Evolutionary conservation across 2,797 vertebrate species (phyloP), one percentile per base, ranked within the genome.

Genomic region (Sternotherus odoratus): DNA sequence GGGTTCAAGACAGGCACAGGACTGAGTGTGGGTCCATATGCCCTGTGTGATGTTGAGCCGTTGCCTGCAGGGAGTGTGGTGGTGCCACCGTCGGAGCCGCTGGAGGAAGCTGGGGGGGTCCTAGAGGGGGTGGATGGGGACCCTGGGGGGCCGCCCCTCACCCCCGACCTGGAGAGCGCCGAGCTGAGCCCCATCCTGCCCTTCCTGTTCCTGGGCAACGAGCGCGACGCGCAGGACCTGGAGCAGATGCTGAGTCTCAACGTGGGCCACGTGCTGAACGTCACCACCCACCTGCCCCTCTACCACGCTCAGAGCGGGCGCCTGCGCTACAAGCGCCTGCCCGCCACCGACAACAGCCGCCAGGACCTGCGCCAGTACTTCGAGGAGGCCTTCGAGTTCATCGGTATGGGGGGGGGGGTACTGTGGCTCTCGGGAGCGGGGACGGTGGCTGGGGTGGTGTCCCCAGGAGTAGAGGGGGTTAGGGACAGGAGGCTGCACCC

Each of bases 311-410:
- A 97, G 89, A 97, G 97, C 2, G 98, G 98, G 17, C 97, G 98
- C 66, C 95, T 98, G 92, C 98, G 97, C 91, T 99, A 99, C 98
- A 99, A 99, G 95, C 95, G 99, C 89, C 97, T 99, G 54, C 99
- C 98, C 1, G 98, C 98, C 91, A 99, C 98, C 0, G 99, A 99
- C 94, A 99, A 98, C 98, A 98, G 98, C 98, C 98, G 98, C 96
- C 99, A 99, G 97, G 99, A 99, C 97, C 98, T 99, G 72, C 98
- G 98, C 46, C 98, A 99, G 91, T 99, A 99, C 96, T 99, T 99
- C 48, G 99, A 99, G 95, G 99, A 99, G 97, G 99, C 98, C 78
- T 99, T 99, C 93, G 98, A 99, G 95, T 99, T 99, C 92, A 99
- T 99, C 57, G 98, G 99, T 99, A 96, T 1, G 79, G 30, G 9